Base-by-base conservation (phyloP, 2,113 vertebrate species). In the Catharus bicknelli region DNA sequence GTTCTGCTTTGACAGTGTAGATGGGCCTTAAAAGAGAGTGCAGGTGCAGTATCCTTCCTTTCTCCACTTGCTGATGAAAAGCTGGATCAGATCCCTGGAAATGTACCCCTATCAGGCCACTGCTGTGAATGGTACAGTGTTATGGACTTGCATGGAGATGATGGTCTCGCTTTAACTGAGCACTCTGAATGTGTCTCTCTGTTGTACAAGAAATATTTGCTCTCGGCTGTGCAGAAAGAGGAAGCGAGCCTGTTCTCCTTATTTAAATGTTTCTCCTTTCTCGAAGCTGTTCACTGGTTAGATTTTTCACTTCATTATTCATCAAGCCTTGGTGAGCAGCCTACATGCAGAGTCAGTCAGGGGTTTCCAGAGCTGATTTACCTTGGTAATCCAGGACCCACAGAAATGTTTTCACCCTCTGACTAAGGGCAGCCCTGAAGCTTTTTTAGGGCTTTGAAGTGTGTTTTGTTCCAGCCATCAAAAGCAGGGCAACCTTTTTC, bases 271-370 rank as follows among this genome's bases (percentile, higher is more conserved):
- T 93, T 92, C 64, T 88, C 23, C 50, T 86, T 83, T 86, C 68
- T 78, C 48, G 5, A 87, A 92, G 90, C 62, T 6, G 20, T 72
- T 76, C 84, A 45, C 45, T 68, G 58, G 29, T 81, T 86, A 72
- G 62, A 72, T 90, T 94, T 95, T 94, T 81, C 64, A 72, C 66
- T 95, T 78, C 13, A 20, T 90, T 86, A 76, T 82, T 76, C 69
- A 57, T 30, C 85, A 53, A 58, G 38, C 34, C 34, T 50, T 64
- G 58, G 29, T 89, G 54, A 87, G 69, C 29, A 90, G 76, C 50
- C 61, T 84, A 22, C 26, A 57, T 12, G 45, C n/a, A 86, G 34
- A 90, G 23, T 25, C 53, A 86, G 53, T 38, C 5, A 3, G 30
- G 18, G 29, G 11, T 61, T 94, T 84, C 66, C 69, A 58, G 66